A percentile compares a stretch with the other conserved stretches of the same genome.
These are phyloP conservation scores for Karalla daura DNA, from an alignment of 2,797 vertebrate species.

Conservation along the genomic window DNA sequence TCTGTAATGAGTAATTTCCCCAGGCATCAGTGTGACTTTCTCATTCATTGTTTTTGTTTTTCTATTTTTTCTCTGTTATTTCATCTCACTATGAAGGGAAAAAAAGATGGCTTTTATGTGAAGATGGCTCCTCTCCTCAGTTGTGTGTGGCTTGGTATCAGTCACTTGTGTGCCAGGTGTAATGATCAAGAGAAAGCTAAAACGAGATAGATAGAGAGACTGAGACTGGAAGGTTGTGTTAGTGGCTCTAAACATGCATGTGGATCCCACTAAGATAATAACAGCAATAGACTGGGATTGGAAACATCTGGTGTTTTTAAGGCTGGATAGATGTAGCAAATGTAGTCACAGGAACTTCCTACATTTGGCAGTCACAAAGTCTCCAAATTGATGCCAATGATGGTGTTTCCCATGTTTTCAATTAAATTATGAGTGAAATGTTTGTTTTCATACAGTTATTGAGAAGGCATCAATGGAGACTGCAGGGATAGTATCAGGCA, in stretches of 20 bases:
- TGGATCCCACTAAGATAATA: neutral
- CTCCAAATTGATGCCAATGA: too few species aligned
- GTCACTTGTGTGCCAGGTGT: constrained; percentile 13
- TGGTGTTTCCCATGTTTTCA: too few species aligned
- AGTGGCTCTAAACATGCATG: neutral
- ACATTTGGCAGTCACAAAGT: too few species aligned
- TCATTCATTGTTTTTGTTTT: constrained; percentile 43
- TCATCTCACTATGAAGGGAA: constrained; percentile 13
- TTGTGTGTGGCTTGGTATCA: constrained; percentile 19
- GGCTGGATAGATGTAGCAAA: too few species aligned
- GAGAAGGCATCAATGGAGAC: too few species aligned
- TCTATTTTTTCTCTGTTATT: too few species aligned
- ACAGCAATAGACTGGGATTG: neutral
- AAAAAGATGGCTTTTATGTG: constrained; percentile 12
- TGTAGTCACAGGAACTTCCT: too few species aligned
- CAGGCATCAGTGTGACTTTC: constrained; percentile 31
- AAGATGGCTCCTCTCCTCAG: constrained; percentile 25
- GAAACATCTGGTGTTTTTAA: neutral
- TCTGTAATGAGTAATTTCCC: constrained; percentile 52
- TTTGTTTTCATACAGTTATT: too few species aligned
- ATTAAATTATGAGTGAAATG: too few species aligned
- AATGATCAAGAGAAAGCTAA: constrained; percentile 2
- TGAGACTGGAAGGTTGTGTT: neutral
- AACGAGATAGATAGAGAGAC: neutral
- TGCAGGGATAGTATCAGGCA: too few species aligned